These are phyloP conservation scores for Agonopterix subpropinquella DNA, from an alignment of 2,888 invertebrate genomes.

Conservation along the genomic window DNA sequence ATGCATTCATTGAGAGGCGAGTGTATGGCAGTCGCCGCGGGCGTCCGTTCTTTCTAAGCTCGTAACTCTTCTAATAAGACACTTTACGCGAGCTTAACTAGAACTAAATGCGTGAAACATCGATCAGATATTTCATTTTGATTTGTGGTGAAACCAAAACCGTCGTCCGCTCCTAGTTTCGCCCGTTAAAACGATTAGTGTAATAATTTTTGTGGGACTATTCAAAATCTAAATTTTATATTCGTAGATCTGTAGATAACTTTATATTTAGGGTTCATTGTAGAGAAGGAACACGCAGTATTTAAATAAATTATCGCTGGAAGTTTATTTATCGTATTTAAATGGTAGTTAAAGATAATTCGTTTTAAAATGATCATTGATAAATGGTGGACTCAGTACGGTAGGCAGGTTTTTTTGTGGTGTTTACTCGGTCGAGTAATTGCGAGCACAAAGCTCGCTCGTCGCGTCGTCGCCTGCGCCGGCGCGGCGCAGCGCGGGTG, in stretches of 20 bases:
- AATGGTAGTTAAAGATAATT: conserved; percentile 40
- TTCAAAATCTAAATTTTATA: conserved; percentile 17
- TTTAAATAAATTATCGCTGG: conserved; percentile 14
- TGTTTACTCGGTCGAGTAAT: conserved; percentile 20
- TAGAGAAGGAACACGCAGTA: too few relatives aligned
- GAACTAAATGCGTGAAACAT: conserved; percentile 56
- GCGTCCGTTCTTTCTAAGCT: conserved; percentile 58
- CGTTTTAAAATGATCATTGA: conserved; percentile 42
- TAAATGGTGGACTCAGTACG: conserved; percentile 24
- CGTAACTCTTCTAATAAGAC: conserved; percentile 68
- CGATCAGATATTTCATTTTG: conserved; percentile 60
- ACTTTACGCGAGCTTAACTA: conserved; percentile 60
- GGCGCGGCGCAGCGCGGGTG: conserved; percentile 2
- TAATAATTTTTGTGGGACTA: conserved; percentile 34
- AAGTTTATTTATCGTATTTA: conserved; percentile 20
- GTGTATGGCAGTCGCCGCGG: conserved; percentile 54
- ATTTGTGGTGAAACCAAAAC: conserved; percentile 56
- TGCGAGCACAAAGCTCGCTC: conserved; percentile 15
- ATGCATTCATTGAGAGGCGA: conserved; percentile 58
- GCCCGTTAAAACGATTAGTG: conserved; percentile 47
- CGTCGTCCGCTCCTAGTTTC: conserved; percentile 39
- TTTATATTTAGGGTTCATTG: conserved; percentile 8
- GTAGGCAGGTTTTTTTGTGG: conserved; percentile 30
- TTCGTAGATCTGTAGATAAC: conserved; percentile 18
- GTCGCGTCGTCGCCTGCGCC: conserved; percentile 3